Base-by-base conservation (phyloP, 1,140 invertebrate species). In the Triops longicaudatus region DNA sequence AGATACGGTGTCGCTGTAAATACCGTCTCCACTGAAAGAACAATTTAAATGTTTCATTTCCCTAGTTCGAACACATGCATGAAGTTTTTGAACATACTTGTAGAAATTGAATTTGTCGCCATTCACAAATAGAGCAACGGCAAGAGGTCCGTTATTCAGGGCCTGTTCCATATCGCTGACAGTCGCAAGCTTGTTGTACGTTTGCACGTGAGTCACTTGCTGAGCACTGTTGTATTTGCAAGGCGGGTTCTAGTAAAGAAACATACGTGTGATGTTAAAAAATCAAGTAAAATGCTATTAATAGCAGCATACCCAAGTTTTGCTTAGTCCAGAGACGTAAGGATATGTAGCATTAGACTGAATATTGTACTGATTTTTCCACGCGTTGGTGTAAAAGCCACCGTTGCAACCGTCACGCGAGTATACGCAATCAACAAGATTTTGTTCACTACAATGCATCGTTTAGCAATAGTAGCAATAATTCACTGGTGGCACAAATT, bases 311-410 rank as follows among this genome's bases (percentile, higher is more conserved):
- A 63, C 50, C 50, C 50, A 63, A 63, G 50, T 63, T 17, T 22
- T 22, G 22, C 10, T 6, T n/a, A 1, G 17, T n/a, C 22, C 7
- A 22, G 50, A 63, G 22, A 63, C 50, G 22, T n/a, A 22, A 7
- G 50, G 50, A 63, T 63, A 63, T 6, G 14, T 6, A 6, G 7
- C 22, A 6, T 63, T 22, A 17, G 50, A 6, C 10, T 6, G 6
- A 6, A 63, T 63, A n/a, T 63, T 63, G n/a, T 63, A 37, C 42
- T 7, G 71, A 17, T 37, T 73, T 72, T 26, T 50, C 77, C 77
- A 78, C 26, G 77, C 77, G 2, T 1, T n/a, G n/a, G 73, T 44
- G 17, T 78, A 78, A 73, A 73, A 77, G 0, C 76, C 76, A 44
- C 76, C 76, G 28, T 12, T 22, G 72, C 76, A 78, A 42, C 72